Evolutionary conservation across 1,140 invertebrate genomes (phyloP), one percentile per base, ranked within the genome.

Genomic region (Cotesia typhae): DNA sequence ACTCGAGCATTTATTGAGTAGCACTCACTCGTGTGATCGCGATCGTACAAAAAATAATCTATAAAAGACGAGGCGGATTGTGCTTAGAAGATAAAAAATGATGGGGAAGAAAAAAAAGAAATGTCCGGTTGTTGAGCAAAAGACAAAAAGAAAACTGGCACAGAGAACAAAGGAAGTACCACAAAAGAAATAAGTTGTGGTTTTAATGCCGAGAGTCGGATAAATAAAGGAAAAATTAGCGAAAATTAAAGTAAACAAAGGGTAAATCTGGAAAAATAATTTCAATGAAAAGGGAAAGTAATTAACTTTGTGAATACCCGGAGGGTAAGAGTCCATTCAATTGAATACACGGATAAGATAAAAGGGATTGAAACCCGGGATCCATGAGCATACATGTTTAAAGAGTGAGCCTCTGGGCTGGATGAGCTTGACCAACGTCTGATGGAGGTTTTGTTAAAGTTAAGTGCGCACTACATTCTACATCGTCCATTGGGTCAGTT

Each of bases 191-290:
- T 61, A 55, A 12, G n/a, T 14, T 14, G 12, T 55, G n/a, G 17
- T 55, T 55, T 20, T 20, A n/a, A 14, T 14, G 17, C 17, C 12
- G 17, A 55, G 53, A 14, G 12, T 55, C 53, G 17, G 53, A 14
- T 14, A 14, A 55, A 55, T 14, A 61, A 61, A 61, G 35, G 28
- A 35, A 20, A 61, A 20, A 36, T 28, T 20, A 61, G 9, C 17
- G 17, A 61, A 61, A 61, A 10, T 10, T 10, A 38, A 38, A 37
- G 9, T 28, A 63, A 38, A 37, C 35, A 38, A 37, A 37, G 12
- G 35, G 14, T 63, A 37, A 63, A 63, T 63, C 60, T 37, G 37
- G 28, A 63, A 63, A 63, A 63, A 37, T n/a, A 63, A 28, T 63
- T 63, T 37, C 10, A 63, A 28, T 36, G 14, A 38, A 63, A 28